These are phyloP conservation scores for Dascillus cervinus DNA, from an alignment of 2,888 invertebrate genomes.

Conservation along the genomic window DNA sequence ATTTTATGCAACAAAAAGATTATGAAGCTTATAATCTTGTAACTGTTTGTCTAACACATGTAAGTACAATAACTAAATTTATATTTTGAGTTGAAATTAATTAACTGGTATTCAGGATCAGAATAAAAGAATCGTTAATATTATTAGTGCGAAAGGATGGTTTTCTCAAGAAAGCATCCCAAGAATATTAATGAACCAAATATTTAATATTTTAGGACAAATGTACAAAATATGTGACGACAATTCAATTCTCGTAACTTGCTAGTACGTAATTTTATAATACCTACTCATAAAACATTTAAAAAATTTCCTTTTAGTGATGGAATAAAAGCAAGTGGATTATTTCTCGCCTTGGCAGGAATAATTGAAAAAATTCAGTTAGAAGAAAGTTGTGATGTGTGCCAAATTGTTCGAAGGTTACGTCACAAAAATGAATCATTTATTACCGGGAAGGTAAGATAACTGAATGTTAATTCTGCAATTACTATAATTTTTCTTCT, in stretches of 20 bases:
- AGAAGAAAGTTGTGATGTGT: conserved; percentile 46
- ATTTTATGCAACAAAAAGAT: no score
- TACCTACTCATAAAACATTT: no score
- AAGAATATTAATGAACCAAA: conserved; percentile 27
- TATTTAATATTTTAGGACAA: conserved; percentile 36
- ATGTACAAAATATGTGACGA: conserved; percentile 31
- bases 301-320: conserved; percentile 39
- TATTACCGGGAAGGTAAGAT: conserved; percentile 33
- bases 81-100: no score
- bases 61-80: no score
- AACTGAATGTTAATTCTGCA: no score
- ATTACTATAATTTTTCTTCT: no score
- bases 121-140: conserved; percentile 13
- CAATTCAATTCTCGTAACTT: conserved; percentile 34
- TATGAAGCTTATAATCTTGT: no score
- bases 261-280: conserved; percentile 34
- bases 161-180: conserved; percentile 21
- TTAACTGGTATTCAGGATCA: conserved; percentile 2
- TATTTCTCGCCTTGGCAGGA: conserved; percentile 42
- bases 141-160: conserved; percentile 34
- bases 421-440: conserved; percentile 41
- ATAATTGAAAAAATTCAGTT: conserved; percentile 45
- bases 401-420: conserved; percentile 42
- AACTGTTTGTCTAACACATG: no score
- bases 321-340: conserved; percentile 42